Percentiles rank a stretch among this genome's conserved stretches.
These are phyloP conservation scores for Geotrypetes seraphini DNA, from an alignment of 2,797 vertebrate genomes.

Conservation along the genomic window DNA sequence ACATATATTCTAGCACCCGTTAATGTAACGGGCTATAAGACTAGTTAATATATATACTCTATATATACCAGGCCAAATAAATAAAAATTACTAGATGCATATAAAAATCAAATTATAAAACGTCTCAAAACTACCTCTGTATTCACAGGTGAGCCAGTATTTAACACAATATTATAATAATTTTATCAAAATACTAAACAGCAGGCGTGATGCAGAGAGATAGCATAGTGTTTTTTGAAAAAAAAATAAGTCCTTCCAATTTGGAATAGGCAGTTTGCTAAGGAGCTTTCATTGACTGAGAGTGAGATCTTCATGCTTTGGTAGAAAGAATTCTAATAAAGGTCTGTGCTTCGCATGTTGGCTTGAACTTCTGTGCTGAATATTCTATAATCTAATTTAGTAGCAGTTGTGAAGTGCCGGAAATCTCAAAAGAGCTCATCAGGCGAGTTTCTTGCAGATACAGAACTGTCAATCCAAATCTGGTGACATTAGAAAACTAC, in stretches of 20 bases:
- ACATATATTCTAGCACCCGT: too few relatives aligned
- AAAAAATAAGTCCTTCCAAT: too few relatives aligned
- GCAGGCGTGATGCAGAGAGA: not conserved
- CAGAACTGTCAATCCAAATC: conserved; percentile 16
- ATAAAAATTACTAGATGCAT: too few relatives aligned
- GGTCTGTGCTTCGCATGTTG: conserved; percentile 5
- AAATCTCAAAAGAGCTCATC: conserved; percentile 16
- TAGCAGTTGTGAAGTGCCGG: conserved; percentile 29
- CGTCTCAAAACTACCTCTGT: too few relatives aligned
- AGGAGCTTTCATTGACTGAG: not conserved
- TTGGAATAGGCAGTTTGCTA: too few relatives aligned
- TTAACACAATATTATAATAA: too few relatives aligned
- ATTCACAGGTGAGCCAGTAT: too few relatives aligned
- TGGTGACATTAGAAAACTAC: conserved; percentile 17
- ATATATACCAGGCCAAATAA: too few relatives aligned
- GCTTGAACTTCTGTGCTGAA: conserved; percentile 23
- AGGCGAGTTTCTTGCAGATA: conserved; percentile 17
- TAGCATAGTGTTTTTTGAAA: not conserved
- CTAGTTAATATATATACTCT: too few relatives aligned
- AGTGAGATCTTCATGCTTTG: not conserved
- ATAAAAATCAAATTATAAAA: too few relatives aligned
- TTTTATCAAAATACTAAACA: not conserved
- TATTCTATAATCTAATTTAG: conserved; percentile 38
- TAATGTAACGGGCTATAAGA: too few relatives aligned
- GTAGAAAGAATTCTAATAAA: conserved; percentile 16